Base-by-base conservation (phyloP, 2,113 vertebrate genomes). In the Gasterosteus aculeatus region DNA sequence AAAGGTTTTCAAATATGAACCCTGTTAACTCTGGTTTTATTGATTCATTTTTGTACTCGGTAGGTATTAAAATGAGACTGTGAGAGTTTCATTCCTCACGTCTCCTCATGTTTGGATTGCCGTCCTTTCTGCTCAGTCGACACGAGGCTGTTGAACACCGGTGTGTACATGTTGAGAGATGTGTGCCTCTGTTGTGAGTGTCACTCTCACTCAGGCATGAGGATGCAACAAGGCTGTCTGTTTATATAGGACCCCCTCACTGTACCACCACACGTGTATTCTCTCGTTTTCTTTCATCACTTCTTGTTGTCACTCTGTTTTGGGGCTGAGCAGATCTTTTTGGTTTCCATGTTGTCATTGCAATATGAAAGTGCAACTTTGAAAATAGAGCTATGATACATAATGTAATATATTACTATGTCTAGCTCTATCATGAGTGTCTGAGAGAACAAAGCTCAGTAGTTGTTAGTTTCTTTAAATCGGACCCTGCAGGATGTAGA, bases 171-270 rank as follows among this genome's bases (percentile, higher is more conserved):
- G 82, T 74, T 76, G 84, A 90, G 70, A 82, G 75, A 85, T 75
- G 71, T 56, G 53, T 56, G 58, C 46, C 42, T 67, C 57, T 84
- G 80, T 73, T 81, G 78, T 75, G 39, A 85, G 77, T 72, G 72
- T 78, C 71, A 60, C 67, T 81, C 60, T 86, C 72, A 69, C 64
- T 85, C 78, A 77, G 78, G 76, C 85, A 64, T 86, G 76, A 87
- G 85, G 88, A 91, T 88, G 80, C 76, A 87, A 77, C 87, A 88
- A 84, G 83, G 67, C 74, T 62, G 67, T 84, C 53, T 90, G 87
- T 90, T 90, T 91, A 85, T 82, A 75, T n/a, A 72, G 76, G 69
- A 84, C 69, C 71, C 70, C 80, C 75, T 78, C 63, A 78, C 42
- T 64, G 62, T 65, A 47, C 42, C 71, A 53, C 72, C 86, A 76